These are phyloP conservation scores for Cerastis rubricosa DNA, from an alignment of 2,888 invertebrate genomes.

Conservation along the genomic window DNA sequence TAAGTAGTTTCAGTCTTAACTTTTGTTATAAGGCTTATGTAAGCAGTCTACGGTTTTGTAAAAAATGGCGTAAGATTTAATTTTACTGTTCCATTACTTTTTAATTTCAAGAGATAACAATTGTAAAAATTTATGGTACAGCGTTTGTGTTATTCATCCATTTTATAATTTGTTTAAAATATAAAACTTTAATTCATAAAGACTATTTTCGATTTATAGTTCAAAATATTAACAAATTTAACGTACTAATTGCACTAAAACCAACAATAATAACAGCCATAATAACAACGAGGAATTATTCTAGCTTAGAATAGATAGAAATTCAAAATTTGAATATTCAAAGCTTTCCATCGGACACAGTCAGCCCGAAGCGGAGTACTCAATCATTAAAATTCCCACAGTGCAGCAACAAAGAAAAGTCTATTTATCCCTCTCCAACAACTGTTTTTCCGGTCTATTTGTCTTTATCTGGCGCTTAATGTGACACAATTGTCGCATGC, in stretches of 20 bases:
- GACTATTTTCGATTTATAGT: not conserved
- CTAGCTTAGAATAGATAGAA: slow-evolving; percentile 60
- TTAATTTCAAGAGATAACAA: not conserved
- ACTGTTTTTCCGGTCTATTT: slow-evolving; percentile 89
- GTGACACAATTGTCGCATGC: slow-evolving; percentile 88
- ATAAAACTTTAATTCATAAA: no score
- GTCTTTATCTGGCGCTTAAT: slow-evolving; percentile 88
- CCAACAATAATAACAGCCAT: slow-evolving; percentile 16
- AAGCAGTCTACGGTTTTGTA: not conserved
- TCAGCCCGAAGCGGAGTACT: slow-evolving; percentile 69
- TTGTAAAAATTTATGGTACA: no score
- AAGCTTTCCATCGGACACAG: slow-evolving; percentile 68
- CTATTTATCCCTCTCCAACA: slow-evolving; percentile 85
- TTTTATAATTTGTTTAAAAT: no score
- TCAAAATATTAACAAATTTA: slow-evolving; percentile 38
- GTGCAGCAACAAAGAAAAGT: slow-evolving; percentile 80
- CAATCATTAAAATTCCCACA: slow-evolving; percentile 88
- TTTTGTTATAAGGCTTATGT: slow-evolving; percentile 38
- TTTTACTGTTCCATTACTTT: slow-evolving; percentile 19
- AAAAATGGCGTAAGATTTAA: slow-evolving; percentile 6
- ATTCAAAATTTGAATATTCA: slow-evolving; percentile 69
- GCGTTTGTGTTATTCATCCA: no score
- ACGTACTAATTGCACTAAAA: slow-evolving; percentile 33
- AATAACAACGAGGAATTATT: slow-evolving; percentile 45
- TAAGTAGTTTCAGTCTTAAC: slow-evolving; percentile 33